A percentile compares a stretch with the other conserved stretches of the same genome.
Evolutionary conservation across 1,140 invertebrate genomes (phyloP).

Genomic region (Aphelinus certus): DNA sequence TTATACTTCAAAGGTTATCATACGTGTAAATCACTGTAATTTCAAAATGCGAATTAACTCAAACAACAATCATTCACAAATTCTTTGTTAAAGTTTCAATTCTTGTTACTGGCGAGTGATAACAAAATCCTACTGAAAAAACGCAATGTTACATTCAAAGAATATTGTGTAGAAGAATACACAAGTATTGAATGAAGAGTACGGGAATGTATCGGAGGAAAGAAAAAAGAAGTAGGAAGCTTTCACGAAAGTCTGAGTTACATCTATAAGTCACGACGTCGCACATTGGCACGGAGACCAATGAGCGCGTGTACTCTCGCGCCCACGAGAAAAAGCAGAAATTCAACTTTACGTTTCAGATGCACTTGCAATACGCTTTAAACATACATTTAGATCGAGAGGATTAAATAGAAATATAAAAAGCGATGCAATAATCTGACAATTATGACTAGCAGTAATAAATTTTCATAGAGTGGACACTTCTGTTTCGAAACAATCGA

Average conservation of each 20-base stretch:
- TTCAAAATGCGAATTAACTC: too few relatives aligned
- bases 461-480: conserved; percentile 31
- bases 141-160: conserved; percentile 18
- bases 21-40: background rate
- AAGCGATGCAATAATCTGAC: conserved; percentile 26
- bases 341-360: background rate
- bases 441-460: conserved; percentile 40
- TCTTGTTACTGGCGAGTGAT: background rate
- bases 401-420: conserved; percentile 27
- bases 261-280: conserved; percentile 4
- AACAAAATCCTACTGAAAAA: conserved; percentile 3
- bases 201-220: background rate
- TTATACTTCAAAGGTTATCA: background rate
- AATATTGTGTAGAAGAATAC: background rate
- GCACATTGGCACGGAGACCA: conserved; percentile 6
- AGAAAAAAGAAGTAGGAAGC: conserved; percentile 20
- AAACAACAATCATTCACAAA: conserved; percentile 13
- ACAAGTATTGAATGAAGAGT: background rate
- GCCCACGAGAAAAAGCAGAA: background rate
- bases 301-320: conserved; percentile 17
- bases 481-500: conserved; percentile 23
- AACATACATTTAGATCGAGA: conserved; percentile 13
- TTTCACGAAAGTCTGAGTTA: conserved; percentile 3
- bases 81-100: conserved; percentile 29
- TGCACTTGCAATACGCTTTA: conserved; percentile 11